These are phyloP conservation scores for Alfaro cultratus DNA, from an alignment of 2,797 vertebrate species.

Conservation along the genomic window DNA sequence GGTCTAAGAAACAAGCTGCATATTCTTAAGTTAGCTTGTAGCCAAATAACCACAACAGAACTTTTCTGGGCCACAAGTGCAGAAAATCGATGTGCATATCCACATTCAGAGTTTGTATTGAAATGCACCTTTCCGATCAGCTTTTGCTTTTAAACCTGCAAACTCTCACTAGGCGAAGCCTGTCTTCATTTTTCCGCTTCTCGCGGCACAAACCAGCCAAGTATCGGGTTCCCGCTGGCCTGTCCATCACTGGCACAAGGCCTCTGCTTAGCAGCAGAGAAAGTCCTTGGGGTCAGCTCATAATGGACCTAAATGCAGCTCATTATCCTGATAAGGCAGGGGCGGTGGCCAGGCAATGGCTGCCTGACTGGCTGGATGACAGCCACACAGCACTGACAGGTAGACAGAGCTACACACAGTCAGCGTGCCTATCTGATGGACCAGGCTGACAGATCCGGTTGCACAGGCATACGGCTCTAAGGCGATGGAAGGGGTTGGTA, in stretches of 20 bases:
- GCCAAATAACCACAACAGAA: not conserved
- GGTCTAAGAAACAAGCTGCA: not conserved
- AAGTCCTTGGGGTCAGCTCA: slow-evolving; percentile 78
- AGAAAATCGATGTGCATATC: not conserved
- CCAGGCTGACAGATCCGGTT: slow-evolving; percentile 72
- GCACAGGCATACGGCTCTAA: slow-evolving; percentile 60
- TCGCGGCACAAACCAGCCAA: slow-evolving; percentile 25
- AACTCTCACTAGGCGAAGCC: slow-evolving; percentile 19
- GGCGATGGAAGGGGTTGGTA: slow-evolving; percentile 66
- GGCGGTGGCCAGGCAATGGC: slow-evolving; percentile 67
- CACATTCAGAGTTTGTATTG: not conserved
- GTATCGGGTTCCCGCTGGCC: slow-evolving; percentile 68
- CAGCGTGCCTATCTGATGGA: slow-evolving; percentile 76
- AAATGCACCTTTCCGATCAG: not conserved
- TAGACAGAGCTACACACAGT: slow-evolving; percentile 66
- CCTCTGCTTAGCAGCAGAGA: slow-evolving; percentile 74
- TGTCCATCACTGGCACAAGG: slow-evolving; percentile 78
- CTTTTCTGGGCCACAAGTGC: not conserved
- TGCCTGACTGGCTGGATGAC: slow-evolving; percentile 74
- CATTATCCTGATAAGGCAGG: slow-evolving; percentile 81
- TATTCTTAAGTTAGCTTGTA: not conserved
- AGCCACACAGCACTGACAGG: slow-evolving; percentile 73
- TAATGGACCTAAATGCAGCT: slow-evolving; percentile 80
- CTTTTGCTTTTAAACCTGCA: slow-evolving; percentile 2
- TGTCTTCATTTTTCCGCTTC: slow-evolving; percentile 33